A percentile compares a stretch with the other conserved stretches of the same genome.
Evolutionary conservation across 2,888 invertebrate species (phyloP).

Genomic region (Agonopterix arenella): DNA sequence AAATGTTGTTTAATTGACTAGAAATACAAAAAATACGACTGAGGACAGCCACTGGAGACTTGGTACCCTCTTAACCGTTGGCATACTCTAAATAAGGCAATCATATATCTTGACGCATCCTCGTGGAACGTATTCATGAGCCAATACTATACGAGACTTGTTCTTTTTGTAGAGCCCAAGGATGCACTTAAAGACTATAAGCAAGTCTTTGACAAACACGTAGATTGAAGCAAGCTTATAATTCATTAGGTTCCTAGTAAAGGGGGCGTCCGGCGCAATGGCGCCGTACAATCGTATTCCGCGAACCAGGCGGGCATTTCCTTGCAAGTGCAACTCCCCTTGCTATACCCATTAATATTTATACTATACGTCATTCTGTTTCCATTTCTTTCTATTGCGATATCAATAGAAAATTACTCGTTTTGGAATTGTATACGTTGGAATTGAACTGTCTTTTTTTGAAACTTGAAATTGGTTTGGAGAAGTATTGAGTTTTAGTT

Average conservation of each 20-base stretch:
- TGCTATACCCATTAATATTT: constrained; percentile 56
- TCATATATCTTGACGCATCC: too few species aligned
- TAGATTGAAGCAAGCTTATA: constrained; percentile 44
- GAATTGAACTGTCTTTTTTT: neutral
- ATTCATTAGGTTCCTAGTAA: constrained; percentile 58
- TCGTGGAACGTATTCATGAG: too few species aligned
- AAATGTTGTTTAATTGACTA: too few species aligned
- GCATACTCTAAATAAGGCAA: too few species aligned
- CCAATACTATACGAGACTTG: constrained; percentile 9
- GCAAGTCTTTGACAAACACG: constrained; percentile 15
- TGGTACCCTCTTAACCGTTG: too few species aligned
- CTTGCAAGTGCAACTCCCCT: constrained; percentile 59
- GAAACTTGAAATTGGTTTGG: neutral
- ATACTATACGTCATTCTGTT: constrained; percentile 35
- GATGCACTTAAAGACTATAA: neutral
- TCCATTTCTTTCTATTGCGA: constrained; percentile 4
- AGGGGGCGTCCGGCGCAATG: constrained; percentile 40
- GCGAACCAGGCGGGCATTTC: constrained; percentile 52
- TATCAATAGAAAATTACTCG: constrained; percentile 8
- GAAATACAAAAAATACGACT: too few species aligned
- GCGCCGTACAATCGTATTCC: constrained; percentile 64
- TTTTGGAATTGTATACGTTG: neutral
- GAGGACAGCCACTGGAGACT: too few species aligned
- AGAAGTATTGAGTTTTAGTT: too few species aligned
- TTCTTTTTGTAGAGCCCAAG: constrained; percentile 7